Base-by-base conservation (phyloP, 1,140 invertebrate genomes). In the Hormaphis cornu region DNA sequence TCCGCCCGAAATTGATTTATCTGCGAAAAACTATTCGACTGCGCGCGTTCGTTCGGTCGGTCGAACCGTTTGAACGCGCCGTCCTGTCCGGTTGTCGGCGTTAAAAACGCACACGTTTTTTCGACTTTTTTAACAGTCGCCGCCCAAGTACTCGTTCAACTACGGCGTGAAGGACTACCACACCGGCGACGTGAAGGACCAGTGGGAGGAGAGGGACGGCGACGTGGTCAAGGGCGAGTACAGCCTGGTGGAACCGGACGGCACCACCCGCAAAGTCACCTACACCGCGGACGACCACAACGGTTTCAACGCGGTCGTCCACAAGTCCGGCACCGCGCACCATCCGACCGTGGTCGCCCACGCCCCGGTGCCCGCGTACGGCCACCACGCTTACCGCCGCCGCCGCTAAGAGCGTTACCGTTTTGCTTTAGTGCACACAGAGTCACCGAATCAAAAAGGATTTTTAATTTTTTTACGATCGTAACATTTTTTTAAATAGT, bases 221-320 rank as follows among this genome's bases (percentile, higher is more conserved):
- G 81, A 82, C 70, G 79, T 81, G 0, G 80, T 82, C 9, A 80
- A 81, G 42, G 82, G 82, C 1, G 80, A 80, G 5, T 85, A 84
- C 76, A 81, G 81, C 0, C 75, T 84, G 14, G 74, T 82, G 5
- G 83, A 84, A 72, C 81, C 83, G 0, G 84, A 85, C 73, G 83
- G 84, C 12, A 83, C 83, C 10, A 81, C 82, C 71, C 78, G 83
- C 33, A 79, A 82, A 18, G 83, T 84, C 3, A 79, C 82, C 74
- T 85, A 85, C 76, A 81, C 82, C 71, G 81, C 83, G 0, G 83
- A 84, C 73, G 80, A 83, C 71, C 81, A 83, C 59, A 81, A 81
- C 74, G 83, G 83, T 1, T 84, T 84, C 77, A 83, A 83, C 74
- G 83, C 83, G 0, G 79, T 83, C 22, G 83, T 84, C 2, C 80